Percentiles rank a stretch among this genome's conserved stretches.
These are phyloP conservation scores for Bellardia pandia DNA, from an alignment of 2,888 invertebrate species.

Conservation along the genomic window DNA sequence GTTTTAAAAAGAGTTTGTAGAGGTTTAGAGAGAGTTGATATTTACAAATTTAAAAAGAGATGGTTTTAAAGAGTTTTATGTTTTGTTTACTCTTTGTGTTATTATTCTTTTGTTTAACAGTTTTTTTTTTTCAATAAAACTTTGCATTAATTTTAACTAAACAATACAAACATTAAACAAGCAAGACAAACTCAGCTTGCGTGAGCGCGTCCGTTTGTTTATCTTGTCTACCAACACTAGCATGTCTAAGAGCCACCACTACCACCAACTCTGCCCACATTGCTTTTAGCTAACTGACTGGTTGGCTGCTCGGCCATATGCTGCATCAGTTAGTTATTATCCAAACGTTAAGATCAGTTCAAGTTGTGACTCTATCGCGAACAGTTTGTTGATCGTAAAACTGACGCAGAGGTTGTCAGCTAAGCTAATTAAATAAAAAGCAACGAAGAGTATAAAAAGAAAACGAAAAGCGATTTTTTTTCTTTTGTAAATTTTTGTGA, in stretches of 20 bases:
- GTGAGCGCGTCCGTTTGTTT: slow-evolving; percentile 27
- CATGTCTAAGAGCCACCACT: slow-evolving; percentile 4
- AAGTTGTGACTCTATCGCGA: slow-evolving; percentile 67
- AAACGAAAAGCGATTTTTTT: slow-evolving; percentile 6
- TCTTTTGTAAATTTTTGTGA: slow-evolving; percentile 14
- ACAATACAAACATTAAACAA: slow-evolving; percentile 23
- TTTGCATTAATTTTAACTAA: background rate
- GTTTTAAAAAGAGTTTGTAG: background rate
- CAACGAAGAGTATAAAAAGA: background rate
- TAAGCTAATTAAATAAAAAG: slow-evolving; percentile 3
- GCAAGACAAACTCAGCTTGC: slow-evolving; percentile 50
- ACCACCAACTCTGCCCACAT: slow-evolving; percentile 28
- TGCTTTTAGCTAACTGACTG: slow-evolving; percentile 34
- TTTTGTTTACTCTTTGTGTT: background rate
- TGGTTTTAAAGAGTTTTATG: background rate
- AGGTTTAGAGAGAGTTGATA: background rate
- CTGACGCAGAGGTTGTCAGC: slow-evolving; percentile 11
- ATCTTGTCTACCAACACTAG: slow-evolving; percentile 24
- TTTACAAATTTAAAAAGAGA: background rate
- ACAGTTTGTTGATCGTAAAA: slow-evolving; percentile 62
- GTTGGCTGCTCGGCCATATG: slow-evolving; percentile 55
- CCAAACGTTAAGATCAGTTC: slow-evolving; percentile 69
- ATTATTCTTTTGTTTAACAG: background rate
- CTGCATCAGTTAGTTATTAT: slow-evolving; percentile 31
- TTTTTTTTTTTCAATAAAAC: background rate